Conservation (phyloP, 1,140 invertebrate genomes). For the Solenopsis fugax region DNA sequence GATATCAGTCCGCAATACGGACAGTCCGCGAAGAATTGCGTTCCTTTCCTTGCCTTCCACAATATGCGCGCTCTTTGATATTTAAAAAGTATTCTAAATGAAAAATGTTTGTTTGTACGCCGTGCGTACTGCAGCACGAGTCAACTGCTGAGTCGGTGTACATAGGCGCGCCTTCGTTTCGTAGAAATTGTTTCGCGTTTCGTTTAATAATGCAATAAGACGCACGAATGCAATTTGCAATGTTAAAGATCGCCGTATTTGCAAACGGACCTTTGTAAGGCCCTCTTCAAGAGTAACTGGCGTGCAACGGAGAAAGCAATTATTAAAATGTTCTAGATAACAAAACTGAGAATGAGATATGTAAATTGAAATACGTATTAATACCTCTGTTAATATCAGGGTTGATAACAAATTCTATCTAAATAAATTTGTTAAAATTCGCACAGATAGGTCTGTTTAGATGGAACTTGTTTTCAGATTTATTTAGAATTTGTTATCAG, state of each 20-base stretch:
- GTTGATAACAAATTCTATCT: background rate
- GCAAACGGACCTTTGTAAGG: conserved; percentile 25
- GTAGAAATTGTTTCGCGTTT: conserved; percentile 57
- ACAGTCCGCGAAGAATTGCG: background rate
- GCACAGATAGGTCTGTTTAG: too few relatives aligned
- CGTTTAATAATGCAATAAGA: conserved; percentile 52
- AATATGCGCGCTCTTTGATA: conserved; percentile 32
- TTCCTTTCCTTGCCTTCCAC: background rate
- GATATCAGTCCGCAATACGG: background rate
- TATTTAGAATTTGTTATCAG: too few relatives aligned
- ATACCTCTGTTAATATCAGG: too few relatives aligned
- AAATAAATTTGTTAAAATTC: background rate
- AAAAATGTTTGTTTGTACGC: conserved; percentile 45
- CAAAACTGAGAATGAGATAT: conserved; percentile 6
- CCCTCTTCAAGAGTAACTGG: background rate
- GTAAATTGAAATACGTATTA: background rate
- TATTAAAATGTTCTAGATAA: conserved; percentile 33
- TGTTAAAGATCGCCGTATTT: conserved; percentile 44
- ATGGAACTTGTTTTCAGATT: too few relatives aligned
- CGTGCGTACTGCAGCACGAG: conserved; percentile 13
- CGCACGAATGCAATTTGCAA: conserved; percentile 34
- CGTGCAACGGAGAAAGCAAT: background rate
- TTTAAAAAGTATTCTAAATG: conserved; percentile 59
- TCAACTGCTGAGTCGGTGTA: conserved; percentile 1
- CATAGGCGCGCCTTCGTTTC: background rate